Percentiles rank a stretch among this genome's conserved stretches.
These are phyloP conservation scores for Peromyscus nudipes DNA, from an alignment of 2,797 vertebrate genomes.

Conservation along the genomic window DNA sequence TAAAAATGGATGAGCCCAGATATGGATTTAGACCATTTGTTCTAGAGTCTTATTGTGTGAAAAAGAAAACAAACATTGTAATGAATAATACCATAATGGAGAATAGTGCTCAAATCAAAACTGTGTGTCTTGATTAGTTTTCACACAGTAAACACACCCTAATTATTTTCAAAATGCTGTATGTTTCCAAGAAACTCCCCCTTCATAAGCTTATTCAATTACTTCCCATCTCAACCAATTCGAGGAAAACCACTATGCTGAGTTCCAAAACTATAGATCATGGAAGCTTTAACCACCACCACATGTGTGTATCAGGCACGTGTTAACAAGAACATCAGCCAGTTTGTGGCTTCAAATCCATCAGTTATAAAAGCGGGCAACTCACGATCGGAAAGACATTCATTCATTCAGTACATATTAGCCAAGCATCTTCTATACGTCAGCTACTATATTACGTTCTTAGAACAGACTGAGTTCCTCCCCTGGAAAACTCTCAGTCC, in stretches of 20 bases:
- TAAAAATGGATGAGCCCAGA: background rate
- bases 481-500: background rate
- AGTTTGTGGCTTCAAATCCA: background rate
- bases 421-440: background rate
- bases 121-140: background rate
- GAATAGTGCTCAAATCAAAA: background rate
- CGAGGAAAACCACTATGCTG: background rate
- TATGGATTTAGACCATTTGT: background rate
- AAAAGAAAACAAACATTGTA: conserved; percentile 5
- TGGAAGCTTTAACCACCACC: background rate
- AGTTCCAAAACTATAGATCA: background rate
- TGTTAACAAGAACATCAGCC: background rate
- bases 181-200: background rate
- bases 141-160: background rate
- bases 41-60: background rate
- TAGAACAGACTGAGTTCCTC: background rate
- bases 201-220: background rate
- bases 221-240: background rate
- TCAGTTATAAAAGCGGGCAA: background rate
- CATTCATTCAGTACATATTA: background rate
- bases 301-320: background rate
- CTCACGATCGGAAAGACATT: background rate
- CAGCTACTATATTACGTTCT: background rate
- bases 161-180: background rate
- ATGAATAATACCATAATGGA: background rate